Base-by-base conservation (phyloP, 2,888 invertebrate species). In the Ellobium chinense region DNA sequence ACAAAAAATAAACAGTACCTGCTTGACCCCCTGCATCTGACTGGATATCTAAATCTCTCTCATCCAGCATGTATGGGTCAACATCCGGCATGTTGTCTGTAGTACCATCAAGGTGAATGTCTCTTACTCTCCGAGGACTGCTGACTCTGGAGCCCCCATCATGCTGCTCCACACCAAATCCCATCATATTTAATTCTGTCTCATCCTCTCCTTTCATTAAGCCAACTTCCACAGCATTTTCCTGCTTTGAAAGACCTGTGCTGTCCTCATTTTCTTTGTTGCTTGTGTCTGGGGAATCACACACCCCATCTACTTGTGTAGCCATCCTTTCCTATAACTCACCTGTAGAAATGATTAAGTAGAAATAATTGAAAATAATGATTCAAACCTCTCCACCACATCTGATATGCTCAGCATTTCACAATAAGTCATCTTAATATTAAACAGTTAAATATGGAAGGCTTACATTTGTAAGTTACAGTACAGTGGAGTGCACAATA, bases 11-110 rank as follows among this genome's bases (percentile, higher is more conserved):
- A 46, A 46, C 7, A 12, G 46, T 34, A 73, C 73, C 73, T 34
- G 73, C 60, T n/a, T 58, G 29, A 7, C 73, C 73, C 4, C 58
- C 73, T 9, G 31, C 58, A 21, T 73, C 73, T n/a, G 73, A 73
- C 36, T 58, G 73, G n/a, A 73, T 58, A 34, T 73, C 73, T 29
- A 73, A 24, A 29, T 73, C 73, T 31, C 39, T 73, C 9, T 60
- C 73, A 73, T 73, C 73, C 7, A 73, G 36, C 56, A 73, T 56
- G 58, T 73, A 73, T n/a, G 73, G 73, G 54, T 73, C 73, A 24
- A 73, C 60, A 58, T 58, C 27, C 14, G 34, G 56, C 60, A 73
- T 58, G 39, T 73, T 54, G 31, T 73, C 73, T 27, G 31, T 31
- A 34, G 56, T 34, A 12, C 73, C 73, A 73, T 73, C 73, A 21